Evolutionary conservation across 2,113 vertebrate genomes (phyloP).

Genomic region (Sapayoa aenigma): DNA sequence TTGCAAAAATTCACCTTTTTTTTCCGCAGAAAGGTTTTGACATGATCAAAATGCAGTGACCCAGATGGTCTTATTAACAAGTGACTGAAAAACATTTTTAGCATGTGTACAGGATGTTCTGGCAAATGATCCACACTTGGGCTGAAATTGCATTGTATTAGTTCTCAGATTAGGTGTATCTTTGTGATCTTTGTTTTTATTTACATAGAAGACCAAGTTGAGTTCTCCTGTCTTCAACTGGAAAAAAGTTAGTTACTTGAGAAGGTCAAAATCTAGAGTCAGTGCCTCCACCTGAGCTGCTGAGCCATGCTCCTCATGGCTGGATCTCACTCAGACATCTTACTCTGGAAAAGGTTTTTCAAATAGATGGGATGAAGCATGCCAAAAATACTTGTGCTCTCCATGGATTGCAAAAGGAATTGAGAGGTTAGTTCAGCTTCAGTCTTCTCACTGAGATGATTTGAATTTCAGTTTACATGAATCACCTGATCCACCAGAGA

Average conservation of each 20-base stretch:
- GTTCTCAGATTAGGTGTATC: neutral
- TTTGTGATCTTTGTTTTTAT: neutral
- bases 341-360: neutral
- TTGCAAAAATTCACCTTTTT: neutral
- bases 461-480: neutral
- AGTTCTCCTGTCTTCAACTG: neutral
- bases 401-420: neutral
- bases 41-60: neutral
- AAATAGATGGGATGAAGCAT: neutral
- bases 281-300: neutral
- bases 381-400: neutral
- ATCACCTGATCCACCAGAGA: neutral
- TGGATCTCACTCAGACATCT: neutral
- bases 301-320: neutral
- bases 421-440: neutral
- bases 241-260: neutral
- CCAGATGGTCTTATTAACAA: neutral
- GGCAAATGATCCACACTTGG: neutral
- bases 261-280: neutral
- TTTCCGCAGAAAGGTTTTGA: neutral
- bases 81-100: neutral
- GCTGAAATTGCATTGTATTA: neutral
- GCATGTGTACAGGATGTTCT: neutral
- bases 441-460: neutral
- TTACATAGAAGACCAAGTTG: neutral